Conservation (phyloP, 2,797 vertebrate genomes). For the Dromococcyx pavoninus region DNA sequence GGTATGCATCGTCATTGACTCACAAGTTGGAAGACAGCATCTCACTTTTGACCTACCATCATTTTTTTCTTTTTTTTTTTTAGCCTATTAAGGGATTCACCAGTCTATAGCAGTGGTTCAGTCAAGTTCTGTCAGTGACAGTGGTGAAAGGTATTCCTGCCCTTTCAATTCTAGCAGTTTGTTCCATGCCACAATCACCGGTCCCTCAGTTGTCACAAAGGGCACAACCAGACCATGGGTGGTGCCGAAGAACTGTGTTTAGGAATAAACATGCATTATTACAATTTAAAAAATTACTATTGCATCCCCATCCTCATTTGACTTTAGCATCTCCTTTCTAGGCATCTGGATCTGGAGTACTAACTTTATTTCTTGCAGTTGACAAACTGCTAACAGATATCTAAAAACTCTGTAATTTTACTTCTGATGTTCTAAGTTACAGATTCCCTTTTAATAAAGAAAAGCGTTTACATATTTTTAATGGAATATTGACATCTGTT, state of each 20-base stretch:
- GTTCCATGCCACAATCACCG: neutral
- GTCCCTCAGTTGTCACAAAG: neutral
- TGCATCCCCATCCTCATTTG: neutral
- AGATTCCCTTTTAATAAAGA: neutral
- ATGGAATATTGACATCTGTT: conserved; percentile 16
- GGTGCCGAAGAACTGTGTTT: neutral
- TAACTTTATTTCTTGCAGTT: neutral
- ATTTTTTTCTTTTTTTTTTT: neutral
- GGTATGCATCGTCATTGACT: neutral
- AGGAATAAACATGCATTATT: neutral
- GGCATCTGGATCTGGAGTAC: neutral
- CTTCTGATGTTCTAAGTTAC: neutral
- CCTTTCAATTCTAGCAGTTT: neutral
- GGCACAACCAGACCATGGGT: neutral
- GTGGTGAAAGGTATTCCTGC: neutral
- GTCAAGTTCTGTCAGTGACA: neutral
- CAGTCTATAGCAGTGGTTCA: neutral
- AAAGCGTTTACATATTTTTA: neutral
- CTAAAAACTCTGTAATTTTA: neutral
- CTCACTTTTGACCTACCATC: neutral
- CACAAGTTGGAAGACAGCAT: neutral
- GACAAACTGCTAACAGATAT: neutral
- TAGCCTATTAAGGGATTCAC: neutral
- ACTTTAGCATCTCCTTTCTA: neutral
- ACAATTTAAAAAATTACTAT: neutral